A percentile compares a stretch with the other conserved stretches of the same genome.
phyloP scores from a whole-genome alignment of 2,888 invertebrate genomes.

The Chymomyza fuscimana region DNA sequence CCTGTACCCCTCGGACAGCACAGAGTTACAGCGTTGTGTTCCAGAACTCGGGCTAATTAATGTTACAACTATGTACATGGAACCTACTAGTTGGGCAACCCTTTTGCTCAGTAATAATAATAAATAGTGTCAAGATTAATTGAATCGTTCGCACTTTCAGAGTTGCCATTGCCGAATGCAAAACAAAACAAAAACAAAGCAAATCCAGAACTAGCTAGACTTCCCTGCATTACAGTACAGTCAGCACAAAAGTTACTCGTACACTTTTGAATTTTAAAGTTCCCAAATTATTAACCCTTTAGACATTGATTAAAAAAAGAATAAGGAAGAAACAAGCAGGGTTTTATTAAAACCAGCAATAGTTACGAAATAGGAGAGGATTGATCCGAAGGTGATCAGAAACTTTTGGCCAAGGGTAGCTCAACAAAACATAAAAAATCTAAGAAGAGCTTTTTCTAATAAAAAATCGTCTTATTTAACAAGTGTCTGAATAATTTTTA shows the following conservation, averaged over 20 bases:
- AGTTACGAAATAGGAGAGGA: no score
- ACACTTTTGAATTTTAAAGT: no score
- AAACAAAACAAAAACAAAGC: constrained; percentile 27
- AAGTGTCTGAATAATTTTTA: no score
- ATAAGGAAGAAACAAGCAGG: no score
- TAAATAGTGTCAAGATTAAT: constrained; percentile 78
- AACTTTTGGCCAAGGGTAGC: no score
- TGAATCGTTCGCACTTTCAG: constrained; percentile 77
- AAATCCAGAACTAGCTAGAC: neutral
- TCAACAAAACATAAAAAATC: no score
- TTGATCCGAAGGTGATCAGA: no score
- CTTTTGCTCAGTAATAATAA: constrained; percentile 57
- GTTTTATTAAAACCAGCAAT: no score
- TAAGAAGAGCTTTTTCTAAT: no score
- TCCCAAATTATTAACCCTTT: no score
- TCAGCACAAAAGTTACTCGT: neutral
- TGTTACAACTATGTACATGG: constrained; percentile 49
- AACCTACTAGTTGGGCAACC: constrained; percentile 63
- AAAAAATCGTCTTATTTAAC: no score
- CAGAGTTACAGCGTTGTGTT: constrained; percentile 8
- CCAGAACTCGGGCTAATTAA: constrained; percentile 68
- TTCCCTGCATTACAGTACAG: constrained; percentile 15
- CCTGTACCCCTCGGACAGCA: neutral
- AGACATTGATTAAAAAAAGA: no score
- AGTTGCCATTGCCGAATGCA: constrained; percentile 26